Conservation (phyloP, 1,140 invertebrate species). For the Macrobrachium rosenbergii region DNA sequence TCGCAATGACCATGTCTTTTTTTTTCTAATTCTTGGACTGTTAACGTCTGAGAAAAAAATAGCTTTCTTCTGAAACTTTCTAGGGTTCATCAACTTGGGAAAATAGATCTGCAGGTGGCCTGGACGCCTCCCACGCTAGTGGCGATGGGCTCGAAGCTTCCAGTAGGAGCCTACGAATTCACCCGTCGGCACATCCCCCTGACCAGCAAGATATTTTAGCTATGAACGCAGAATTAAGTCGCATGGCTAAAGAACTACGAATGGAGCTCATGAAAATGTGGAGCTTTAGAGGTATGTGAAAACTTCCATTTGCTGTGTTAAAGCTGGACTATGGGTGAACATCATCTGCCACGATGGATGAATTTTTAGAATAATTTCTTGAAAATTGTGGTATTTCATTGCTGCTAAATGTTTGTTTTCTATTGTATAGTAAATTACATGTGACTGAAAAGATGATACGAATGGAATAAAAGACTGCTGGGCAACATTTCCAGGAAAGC, state of each 20-base stretch:
- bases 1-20: too few relatives aligned
- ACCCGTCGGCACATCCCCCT: neutral
- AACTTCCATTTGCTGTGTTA: too few relatives aligned
- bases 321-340: too few relatives aligned
- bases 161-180: slow-evolving; percentile 34
- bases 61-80: neutral
- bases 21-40: too few relatives aligned
- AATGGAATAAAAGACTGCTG: too few relatives aligned
- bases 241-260: slow-evolving; percentile 56
- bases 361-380: neutral
- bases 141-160: neutral
- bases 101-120: neutral
- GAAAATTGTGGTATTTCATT: neutral
- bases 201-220: slow-evolving; percentile 54
- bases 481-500: neutral
- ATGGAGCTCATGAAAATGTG: slow-evolving; percentile 57
- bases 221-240: slow-evolving; percentile 57
- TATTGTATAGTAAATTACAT: too few relatives aligned
- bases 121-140: neutral
- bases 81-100: slow-evolving; percentile 29
- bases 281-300: slow-evolving; percentile 48
- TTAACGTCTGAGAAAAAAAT: neutral
- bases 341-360: neutral
- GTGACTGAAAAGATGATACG: too few relatives aligned
- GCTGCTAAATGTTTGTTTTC: too few relatives aligned